Base-by-base conservation (phyloP, 2,797 vertebrate genomes). In the Hippocampus kuda region DNA sequence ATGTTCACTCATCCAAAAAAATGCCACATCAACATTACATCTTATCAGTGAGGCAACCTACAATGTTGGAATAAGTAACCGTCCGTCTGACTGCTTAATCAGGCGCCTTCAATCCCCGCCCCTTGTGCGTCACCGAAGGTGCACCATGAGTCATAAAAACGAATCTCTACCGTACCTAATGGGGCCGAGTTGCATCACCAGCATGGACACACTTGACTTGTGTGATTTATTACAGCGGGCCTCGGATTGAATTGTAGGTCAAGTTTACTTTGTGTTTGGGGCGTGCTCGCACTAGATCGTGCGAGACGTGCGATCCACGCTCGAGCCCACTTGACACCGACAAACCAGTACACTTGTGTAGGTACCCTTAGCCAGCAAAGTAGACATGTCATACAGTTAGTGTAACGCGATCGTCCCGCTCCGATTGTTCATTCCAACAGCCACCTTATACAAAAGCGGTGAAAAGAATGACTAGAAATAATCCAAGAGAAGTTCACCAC, bases 201-300 rank as follows among this genome's bases (percentile, higher is more conserved):
- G 26, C 48, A 20, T 48, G 57, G 27, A 34, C 27, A 8, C 53
- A 54, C 22, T 46, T 27, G 34, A 46, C 56, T 68, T 66, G 75
- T 63, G 60, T 69, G 71, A 75, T 84, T 82, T 77, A 74, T 74
- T 67, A 68, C 62, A 49, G 2, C 26, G 26, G 70, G 16, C 6
- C 38, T 68, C 70, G 70, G 60, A 44, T 78, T 18, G 27, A 27
- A 34, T 60, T 60, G 66, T 75, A 70, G 75, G 71, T 82, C 75
- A 74, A 60, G 27, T 66, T 59, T 51, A 70, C 70, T 81, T 4
- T 57, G 16, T 60, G 57, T 16, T 60, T 27, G 34, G 24, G 56
- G 56, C 12, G 56, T 15, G 8, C 56, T 34, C 27, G 20, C 15
- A 20, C 15, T 34, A 1, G 27, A 8, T 24, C 57, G 15, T 60